phyloP scores from a whole-genome alignment of 2,113 vertebrate genomes.

The Perognathus longimembris region DNA sequence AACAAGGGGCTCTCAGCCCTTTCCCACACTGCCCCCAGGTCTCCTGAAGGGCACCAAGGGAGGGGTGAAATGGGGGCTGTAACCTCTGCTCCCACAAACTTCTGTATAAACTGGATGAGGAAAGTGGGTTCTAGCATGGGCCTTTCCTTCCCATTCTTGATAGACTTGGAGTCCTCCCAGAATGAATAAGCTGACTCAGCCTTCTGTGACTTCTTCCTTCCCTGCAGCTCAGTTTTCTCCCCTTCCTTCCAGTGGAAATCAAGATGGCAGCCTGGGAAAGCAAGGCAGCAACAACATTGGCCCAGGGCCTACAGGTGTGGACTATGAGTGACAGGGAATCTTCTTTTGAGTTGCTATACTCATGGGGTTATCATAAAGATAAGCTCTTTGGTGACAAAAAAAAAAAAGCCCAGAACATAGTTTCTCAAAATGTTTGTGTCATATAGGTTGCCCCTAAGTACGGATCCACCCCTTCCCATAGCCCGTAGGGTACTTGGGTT shows the following conservation, averaged over 20 bases:
- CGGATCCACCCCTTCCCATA: neutral
- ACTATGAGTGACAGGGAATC: too few relatives aligned
- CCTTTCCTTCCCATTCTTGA: neutral
- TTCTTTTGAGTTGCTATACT: neutral
- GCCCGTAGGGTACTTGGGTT: neutral
- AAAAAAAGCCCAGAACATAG: neutral
- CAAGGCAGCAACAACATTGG: neutral
- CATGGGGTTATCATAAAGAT: neutral
- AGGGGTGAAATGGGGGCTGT: neutral
- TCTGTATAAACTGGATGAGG: neutral
- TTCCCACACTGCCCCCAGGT: neutral
- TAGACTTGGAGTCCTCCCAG: neutral
- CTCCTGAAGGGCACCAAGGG: neutral
- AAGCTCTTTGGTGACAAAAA: neutral
- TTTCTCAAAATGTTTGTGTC: neutral
- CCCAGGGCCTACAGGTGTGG: fast-evolving
- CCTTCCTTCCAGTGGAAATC: neutral
- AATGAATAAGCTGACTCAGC: neutral
- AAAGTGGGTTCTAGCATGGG: neutral
- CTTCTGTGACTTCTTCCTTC: neutral
- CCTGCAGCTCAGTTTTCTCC: neutral
- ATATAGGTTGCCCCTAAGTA: neutral
- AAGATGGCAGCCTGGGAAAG: neutral
- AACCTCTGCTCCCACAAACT: too few relatives aligned
- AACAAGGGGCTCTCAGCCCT: neutral